Percentiles rank a stretch among this genome's conserved stretches.
These are phyloP conservation scores for Ceratoteleas bidentatus DNA, from an alignment of 1,140 invertebrate species.

Conservation along the genomic window DNA sequence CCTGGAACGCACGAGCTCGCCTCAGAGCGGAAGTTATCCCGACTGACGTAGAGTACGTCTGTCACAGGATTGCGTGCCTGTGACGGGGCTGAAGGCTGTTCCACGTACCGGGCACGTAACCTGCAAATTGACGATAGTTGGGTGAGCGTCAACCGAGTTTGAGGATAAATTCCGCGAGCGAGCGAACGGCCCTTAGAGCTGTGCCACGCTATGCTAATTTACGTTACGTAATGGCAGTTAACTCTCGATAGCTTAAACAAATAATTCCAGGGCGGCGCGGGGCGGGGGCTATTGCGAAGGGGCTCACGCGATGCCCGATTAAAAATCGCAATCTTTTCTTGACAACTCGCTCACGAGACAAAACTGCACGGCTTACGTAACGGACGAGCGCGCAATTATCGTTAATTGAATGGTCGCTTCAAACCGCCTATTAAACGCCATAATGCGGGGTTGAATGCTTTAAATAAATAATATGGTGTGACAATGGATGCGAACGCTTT, in stretches of 20 bases:
- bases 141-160: slow-evolving; percentile 50
- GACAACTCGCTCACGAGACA: slow-evolving; percentile 27
- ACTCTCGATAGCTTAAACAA: slow-evolving; percentile 56
- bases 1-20: no score
- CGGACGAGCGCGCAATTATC: no score
- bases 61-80: slow-evolving; percentile 43
- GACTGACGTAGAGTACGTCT: slow-evolving; percentile 35
- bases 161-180: slow-evolving; percentile 34
- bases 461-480: neutral
- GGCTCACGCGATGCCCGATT: slow-evolving; percentile 37
- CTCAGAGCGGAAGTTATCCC: slow-evolving; percentile 42
- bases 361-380: no score
- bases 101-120: slow-evolving; percentile 25
- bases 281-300: slow-evolving; percentile 4
- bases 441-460: neutral
- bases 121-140: slow-evolving; percentile 50
- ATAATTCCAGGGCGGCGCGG: slow-evolving; percentile 32
- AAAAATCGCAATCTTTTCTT: slow-evolving; percentile 37
- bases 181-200: slow-evolving; percentile 32
- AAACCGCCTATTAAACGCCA: neutral
- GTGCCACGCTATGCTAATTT: slow-evolving; percentile 58
- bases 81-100: slow-evolving; percentile 16
- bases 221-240: slow-evolving; percentile 50
- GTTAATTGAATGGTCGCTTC: neutral
- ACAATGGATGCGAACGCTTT: neutral